Evolutionary conservation across 2,888 invertebrate genomes (phyloP).

Genomic region (Mythimna ferrago): DNA sequence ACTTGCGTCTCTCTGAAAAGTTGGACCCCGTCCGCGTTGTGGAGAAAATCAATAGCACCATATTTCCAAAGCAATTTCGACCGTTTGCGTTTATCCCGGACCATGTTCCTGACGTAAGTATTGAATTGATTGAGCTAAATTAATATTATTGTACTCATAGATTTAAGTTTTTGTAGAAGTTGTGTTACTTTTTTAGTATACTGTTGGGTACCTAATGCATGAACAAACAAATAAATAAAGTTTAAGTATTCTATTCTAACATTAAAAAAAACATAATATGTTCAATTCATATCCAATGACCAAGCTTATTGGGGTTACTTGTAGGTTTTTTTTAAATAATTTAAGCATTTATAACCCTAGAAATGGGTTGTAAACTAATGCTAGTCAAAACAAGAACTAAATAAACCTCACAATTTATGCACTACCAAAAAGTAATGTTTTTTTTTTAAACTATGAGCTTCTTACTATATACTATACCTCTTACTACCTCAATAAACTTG

Average conservation of each 20-base stretch:
- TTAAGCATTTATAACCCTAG: too few species aligned
- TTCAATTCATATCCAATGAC: neutral
- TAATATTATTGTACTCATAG: too few species aligned
- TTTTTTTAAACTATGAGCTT: neutral
- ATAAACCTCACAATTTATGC: too few species aligned
- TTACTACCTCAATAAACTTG: neutral
- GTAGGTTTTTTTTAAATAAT: neutral
- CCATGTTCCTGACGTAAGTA: conserved; percentile 76
- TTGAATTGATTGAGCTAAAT: neutral
- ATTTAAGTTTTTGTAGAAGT: too few species aligned
- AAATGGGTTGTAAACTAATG: neutral
- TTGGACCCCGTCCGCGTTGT: conserved; percentile 71
- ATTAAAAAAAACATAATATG: neutral
- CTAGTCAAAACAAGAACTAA: neutral
- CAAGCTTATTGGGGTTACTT: neutral
- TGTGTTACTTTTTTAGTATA: too few species aligned
- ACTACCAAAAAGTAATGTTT: neutral
- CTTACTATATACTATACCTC: neutral
- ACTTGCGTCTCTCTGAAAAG: conserved; percentile 72
- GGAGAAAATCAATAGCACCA: conserved; percentile 62
- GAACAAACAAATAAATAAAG: too few species aligned
- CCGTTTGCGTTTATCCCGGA: conserved; percentile 71
- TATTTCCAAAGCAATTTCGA: conserved; percentile 31
- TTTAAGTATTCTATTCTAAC: too few species aligned
- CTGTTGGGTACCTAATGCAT: too few species aligned